Evolutionary conservation across 2,888 invertebrate genomes (phyloP), one percentile per base, ranked within the genome.

Genomic region (Catocala sponsa): DNA sequence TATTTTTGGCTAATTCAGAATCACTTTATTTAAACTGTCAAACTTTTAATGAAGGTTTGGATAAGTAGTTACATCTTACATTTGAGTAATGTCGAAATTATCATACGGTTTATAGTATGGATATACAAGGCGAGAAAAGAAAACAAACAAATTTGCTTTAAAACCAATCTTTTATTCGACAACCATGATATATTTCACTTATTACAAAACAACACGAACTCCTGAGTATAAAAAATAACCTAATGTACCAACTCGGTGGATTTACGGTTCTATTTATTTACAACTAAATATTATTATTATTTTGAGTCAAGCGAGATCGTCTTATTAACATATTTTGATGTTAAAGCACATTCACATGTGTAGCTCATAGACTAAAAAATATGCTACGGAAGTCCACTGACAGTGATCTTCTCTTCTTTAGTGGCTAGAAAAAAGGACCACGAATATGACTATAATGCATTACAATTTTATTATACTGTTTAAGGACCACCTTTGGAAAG

Each of bases 241-340:
- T 65, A 63, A 66, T 50, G 49, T 76, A 74, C 75, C 74, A 58
- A 70, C 55, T 77, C 78, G 78, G 78, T 77, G 76, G 78, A 68
- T 72, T 70, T 66, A 71, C 49, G 43, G 63, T 68, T 60, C 52
- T 72, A 64, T 59, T 25, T 68, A 77, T 68, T 64, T 74, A 77
- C 78, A 74, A 61, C 12, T 55, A 60, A 68, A 63, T 9, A 52
- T 48, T 46, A 50, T 13, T 13, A 70, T 48, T 70, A 68, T 67
- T 68, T 70, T 71, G 68, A 76, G 61, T 74, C 9, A 75, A 79
- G 74, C 77, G 82, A 82, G 82, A 82, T 82, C 82, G 72, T 75
- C 74, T 65, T 68, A 69, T 51, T 55, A 68, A 65, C 63, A 58
- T n/a, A n/a, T n/a, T 59, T 51, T 50, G 56, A 38, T 67, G 54